Evolutionary conservation across 2,113 vertebrate genomes (phyloP).

Genomic region (Cacatua alba): DNA sequence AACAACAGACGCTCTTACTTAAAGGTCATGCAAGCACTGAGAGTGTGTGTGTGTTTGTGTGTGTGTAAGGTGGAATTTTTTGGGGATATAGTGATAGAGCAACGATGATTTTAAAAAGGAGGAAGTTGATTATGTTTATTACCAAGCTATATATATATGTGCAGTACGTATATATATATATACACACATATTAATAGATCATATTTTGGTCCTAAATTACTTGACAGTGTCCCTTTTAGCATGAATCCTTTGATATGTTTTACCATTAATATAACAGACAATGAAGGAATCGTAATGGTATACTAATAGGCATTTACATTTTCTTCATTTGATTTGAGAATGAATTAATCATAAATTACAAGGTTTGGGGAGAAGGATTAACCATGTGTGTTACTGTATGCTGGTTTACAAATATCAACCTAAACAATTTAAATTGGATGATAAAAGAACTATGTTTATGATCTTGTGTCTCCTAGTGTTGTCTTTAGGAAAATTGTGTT

Average conservation of each 20-base stretch:
- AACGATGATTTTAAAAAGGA: background rate
- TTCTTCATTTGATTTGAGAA: slow-evolving; percentile 58
- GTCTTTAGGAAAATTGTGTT: slow-evolving; percentile 54
- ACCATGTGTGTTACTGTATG: slow-evolving; percentile 48
- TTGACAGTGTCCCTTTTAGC: slow-evolving; percentile 69
- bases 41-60: background rate
- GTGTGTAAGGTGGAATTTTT: background rate
- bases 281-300: slow-evolving; percentile 68
- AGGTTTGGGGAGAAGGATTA: slow-evolving; percentile 56
- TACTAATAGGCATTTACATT: slow-evolving; percentile 59
- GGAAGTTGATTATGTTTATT: background rate
- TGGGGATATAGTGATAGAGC: slow-evolving; percentile 11
- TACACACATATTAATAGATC: slow-evolving; percentile 18
- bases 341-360: slow-evolving; percentile 45
- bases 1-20: background rate
- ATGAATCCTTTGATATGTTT: slow-evolving; percentile 59
- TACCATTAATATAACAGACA: slow-evolving; percentile 45
- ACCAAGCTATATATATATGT: background rate
- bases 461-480: slow-evolving; percentile 55
- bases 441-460: slow-evolving; percentile 58
- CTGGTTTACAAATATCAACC: slow-evolving; percentile 21
- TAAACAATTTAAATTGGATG: slow-evolving; percentile 37
- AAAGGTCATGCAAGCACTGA: background rate
- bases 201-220: slow-evolving; percentile 54
- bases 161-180: background rate